Percentiles rank a stretch among this genome's conserved stretches.
Evolutionary conservation across 1,140 invertebrate genomes (phyloP).

Genomic region (Lasaia peninsularis): DNA sequence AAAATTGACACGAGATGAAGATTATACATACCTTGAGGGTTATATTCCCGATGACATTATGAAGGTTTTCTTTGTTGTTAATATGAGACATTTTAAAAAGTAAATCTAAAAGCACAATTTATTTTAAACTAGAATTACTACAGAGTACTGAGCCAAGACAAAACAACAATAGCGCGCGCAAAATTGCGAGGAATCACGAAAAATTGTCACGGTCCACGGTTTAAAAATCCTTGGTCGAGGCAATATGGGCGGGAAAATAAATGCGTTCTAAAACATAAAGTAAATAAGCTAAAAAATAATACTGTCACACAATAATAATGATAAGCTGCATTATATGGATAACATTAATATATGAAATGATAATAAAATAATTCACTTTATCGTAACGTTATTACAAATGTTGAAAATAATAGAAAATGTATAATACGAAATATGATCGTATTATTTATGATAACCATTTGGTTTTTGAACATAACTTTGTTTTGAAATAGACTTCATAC

Average conservation of each 20-base stretch:
- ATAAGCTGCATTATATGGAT: neutral
- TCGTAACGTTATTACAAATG: no score
- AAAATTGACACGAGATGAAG: no score
- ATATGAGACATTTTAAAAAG: constrained; percentile 38
- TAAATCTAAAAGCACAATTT: neutral
- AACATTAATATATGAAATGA: no score
- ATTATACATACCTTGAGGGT: constrained; percentile 50
- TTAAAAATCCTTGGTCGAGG: neutral
- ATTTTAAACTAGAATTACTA: neutral
- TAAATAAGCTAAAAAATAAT: neutral
- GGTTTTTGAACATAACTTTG: no score
- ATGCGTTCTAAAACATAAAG: constrained; percentile 21
- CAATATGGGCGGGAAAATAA: constrained; percentile 26
- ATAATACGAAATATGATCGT: no score
- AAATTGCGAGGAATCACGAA: neutral
- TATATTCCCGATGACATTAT: constrained; percentile 48
- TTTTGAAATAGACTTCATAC: no score
- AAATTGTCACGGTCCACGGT: neutral
- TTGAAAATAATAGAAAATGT: no score
- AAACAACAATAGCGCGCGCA: neutral
- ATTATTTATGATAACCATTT: no score
- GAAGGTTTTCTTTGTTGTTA: constrained; percentile 54
- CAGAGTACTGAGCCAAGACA: neutral
- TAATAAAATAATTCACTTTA: no score
- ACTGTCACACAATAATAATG: neutral